Base-by-base conservation (phyloP, 1,140 invertebrate species). In the Drosophila azteca region DNA sequence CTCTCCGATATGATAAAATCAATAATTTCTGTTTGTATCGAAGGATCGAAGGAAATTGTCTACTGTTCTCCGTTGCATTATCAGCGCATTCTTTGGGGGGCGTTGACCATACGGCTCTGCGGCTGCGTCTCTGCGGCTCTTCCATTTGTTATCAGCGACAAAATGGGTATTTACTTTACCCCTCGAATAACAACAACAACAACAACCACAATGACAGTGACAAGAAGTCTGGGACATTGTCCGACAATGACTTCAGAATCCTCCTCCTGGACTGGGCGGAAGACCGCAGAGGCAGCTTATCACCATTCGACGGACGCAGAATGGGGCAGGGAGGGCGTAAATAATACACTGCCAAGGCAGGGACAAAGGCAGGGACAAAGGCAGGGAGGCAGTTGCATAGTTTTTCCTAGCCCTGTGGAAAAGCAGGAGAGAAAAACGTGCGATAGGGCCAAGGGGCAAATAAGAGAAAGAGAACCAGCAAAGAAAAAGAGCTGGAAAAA, bases 271-370 rank as follows among this genome's bases (percentile, higher is more conserved):
- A 48, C 75, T 22, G 58, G 65, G 66, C 69, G 63, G 82, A 85
- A 87, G 83, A 87, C 83, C 76, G 35, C 35, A 72, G 76, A 79
- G 79, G 76, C 39, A 79, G 76, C 84, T 88, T 88, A 89, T 88
- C 83, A 79, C 59, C 20, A 39, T 31, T 20, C 43, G 62, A 50
- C 39, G 64, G 39, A 51, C 49, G 39, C 29, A 13, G 64, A 75
- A 52, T 26, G 58, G 53, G 62, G 45, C 52, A 53, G 58, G 69
- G 73, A 53, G 58, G 69, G 73, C 49, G 63, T 75, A 85, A 88
- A 87, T 74, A 82, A 80, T 74, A 71, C 64, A 69, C 46, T 52
- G 52, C 22, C 24, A 43, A 52, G 24, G 49, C 49, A 43, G 11
- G 29, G 50, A 29, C 22, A 4, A 55, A 55, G 17, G 7, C 17